Base-by-base conservation (phyloP, 1,140 invertebrate genomes). In the Vanessa atalanta region DNA sequence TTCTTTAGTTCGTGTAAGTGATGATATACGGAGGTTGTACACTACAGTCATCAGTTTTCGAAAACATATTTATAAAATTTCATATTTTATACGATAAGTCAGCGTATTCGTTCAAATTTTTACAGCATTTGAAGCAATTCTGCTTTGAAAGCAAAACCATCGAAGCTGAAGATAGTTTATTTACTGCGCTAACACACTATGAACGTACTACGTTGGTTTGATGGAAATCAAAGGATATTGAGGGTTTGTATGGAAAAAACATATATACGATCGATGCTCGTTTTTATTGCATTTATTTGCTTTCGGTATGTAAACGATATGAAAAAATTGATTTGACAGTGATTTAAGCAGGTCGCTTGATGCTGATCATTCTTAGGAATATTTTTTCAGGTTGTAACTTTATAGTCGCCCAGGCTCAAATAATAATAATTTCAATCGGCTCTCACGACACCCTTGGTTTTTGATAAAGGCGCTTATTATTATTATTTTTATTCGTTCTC, bases 181-280 rank as follows among this genome's bases (percentile, higher is more conserved):
- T 64, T 64, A 64, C 43, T 64, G 14, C 23, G 31, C 51, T 55
- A 61, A 43, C 61, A 43, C 37, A 64, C n/a, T 64, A 14, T 47
- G 61, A 47, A 4, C 15, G 57, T 11, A 37, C 12, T 61, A 61
- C 57, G 57, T 26, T 13, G 12, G 26, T 31, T 61, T n/a, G 55
- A 57, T 57, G 37, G 37, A 47, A 64, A 64, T 64, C 61, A 64
- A 64, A 64, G 31, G 61, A 64, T 64, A 47, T 64, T 47, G 61
- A 31, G 37, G 15, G 61, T 31, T 15, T 43, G 61, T 64, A 47
- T 64, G 61, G 61, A 64, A 43, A 37, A 64, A 7, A 53, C 50
- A 53, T 64, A 64, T 64, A 47, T 64, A n/a, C 37, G 7, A 43
- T 12, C 55, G 55, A 57, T 57, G 55, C 23, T 43, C 15, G 14